These are phyloP conservation scores for Limnephilus auricula DNA, from an alignment of 2,888 invertebrate species.

Conservation along the genomic window DNA sequence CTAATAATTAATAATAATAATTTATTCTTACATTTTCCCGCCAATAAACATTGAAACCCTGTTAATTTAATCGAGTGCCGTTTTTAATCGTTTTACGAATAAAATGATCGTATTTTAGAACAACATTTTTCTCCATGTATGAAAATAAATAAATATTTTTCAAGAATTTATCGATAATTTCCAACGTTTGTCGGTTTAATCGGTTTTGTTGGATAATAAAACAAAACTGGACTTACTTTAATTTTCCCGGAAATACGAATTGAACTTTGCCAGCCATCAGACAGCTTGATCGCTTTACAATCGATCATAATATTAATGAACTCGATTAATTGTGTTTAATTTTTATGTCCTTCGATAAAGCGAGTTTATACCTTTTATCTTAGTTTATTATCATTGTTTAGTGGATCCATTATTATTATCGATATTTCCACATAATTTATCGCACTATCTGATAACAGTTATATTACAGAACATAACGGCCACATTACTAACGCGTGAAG, in stretches of 20 bases:
- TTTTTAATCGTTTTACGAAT: no score
- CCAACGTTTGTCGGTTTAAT: no score
- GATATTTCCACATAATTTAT: not conserved
- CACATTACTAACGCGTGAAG: not conserved
- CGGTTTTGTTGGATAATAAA: not conserved
- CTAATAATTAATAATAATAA: no score
- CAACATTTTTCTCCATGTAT: no score
- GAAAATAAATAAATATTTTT: not conserved
- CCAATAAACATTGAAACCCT: no score
- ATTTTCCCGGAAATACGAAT: not conserved
- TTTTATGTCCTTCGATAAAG: conserved; percentile 2
- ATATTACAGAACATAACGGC: not conserved
- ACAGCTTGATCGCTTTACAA: not conserved
- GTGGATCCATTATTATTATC: not conserved
- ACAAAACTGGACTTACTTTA: not conserved
- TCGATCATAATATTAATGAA: not conserved
- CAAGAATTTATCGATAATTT: no score
- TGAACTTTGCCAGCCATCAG: not conserved
- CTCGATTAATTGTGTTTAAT: not conserved
- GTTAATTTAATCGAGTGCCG: no score
- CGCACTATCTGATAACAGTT: not conserved
- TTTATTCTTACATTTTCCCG: no score
- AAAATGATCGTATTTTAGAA: no score
- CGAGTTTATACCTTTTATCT: not conserved
- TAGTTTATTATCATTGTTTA: not conserved